phyloP scores from a whole-genome alignment of 2,797 vertebrate genomes.

The Sebastes melanostomus region DNA sequence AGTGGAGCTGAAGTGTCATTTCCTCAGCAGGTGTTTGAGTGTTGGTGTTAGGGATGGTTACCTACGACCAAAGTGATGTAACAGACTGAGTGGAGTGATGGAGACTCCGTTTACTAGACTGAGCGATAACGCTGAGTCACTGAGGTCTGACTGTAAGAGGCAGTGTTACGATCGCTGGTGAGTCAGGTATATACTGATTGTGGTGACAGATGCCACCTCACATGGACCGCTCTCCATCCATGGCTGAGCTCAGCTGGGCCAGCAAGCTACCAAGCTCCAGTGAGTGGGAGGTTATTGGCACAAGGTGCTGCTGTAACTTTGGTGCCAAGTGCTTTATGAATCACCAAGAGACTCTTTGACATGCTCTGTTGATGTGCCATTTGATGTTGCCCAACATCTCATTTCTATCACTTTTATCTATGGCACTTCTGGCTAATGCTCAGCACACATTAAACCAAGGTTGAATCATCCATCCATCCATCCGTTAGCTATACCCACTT shows the following conservation, averaged over 20 bases:
- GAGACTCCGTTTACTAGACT: conserved; percentile 42
- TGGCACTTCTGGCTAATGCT: conserved; percentile 19
- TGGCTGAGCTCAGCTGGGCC: conserved; percentile 39
- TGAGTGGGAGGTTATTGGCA: conserved; percentile 47
- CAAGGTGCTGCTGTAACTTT: conserved; percentile 17
- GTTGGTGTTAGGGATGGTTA: conserved; percentile 15
- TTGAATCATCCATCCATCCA: conserved; percentile 6
- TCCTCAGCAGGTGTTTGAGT: conserved; percentile 22
- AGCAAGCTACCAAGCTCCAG: conserved; percentile 23
- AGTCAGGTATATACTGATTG: conserved; percentile 55
- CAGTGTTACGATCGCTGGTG: conserved; percentile 43
- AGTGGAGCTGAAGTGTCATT: conserved; percentile 16
- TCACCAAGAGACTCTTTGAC: conserved; percentile 35
- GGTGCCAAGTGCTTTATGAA: conserved; percentile 43
- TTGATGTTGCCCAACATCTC: conserved; percentile 53
- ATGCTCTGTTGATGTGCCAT: conserved; percentile 43
- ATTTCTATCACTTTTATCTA: conserved; percentile 35
- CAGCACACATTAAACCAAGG: conserved; percentile 20
- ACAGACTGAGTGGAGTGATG: conserved; percentile 4
- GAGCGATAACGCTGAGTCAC: conserved; percentile 49
- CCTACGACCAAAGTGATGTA: conserved; percentile 33
- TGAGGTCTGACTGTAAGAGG: conserved; percentile 36
- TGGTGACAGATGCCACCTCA: conserved; percentile 54
- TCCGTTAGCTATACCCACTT: background rate
- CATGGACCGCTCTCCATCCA: conserved; percentile 21